phyloP scores from a whole-genome alignment of 2,797 vertebrate genomes.

The Catostomus latipinnis region DNA sequence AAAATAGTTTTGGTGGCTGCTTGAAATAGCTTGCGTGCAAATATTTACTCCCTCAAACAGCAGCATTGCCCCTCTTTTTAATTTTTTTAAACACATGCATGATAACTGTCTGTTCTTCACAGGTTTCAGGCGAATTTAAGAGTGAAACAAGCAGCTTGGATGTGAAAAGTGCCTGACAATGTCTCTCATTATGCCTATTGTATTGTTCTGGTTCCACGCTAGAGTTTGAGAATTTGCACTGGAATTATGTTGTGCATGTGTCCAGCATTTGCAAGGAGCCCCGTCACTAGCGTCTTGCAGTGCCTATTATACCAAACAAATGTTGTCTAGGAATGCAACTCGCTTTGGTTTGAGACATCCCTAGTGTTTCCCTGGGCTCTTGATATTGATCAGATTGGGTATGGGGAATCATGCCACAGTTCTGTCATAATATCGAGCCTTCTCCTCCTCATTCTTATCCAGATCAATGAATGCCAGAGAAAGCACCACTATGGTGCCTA shows the following conservation, averaged over 20 bases:
- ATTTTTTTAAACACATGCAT: neutral
- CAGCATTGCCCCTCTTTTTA: neutral
- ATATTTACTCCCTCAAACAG: neutral
- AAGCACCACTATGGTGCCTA: neutral
- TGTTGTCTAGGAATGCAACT: neutral
- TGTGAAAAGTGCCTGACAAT: neutral
- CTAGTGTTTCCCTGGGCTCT: neutral
- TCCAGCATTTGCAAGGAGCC: constrained; percentile 1
- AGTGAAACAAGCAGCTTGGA: neutral
- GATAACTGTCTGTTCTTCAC: neutral
- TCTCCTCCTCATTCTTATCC: neutral
- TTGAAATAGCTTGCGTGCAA: constrained; percentile 12
- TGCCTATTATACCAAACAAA: neutral
- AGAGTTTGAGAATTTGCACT: neutral
- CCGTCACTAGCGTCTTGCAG: neutral
- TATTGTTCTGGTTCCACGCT: too few species aligned
- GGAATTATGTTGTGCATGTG: constrained; percentile 2
- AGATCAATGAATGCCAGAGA: neutral
- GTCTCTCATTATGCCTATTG: neutral
- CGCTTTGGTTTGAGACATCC: neutral
- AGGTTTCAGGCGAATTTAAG: neutral
- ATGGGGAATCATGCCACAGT: neutral
- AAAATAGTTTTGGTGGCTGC: neutral
- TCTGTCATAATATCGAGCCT: neutral
- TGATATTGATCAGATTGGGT: neutral